phyloP scores from a whole-genome alignment of 2,888 invertebrate genomes.

The Entomobrya proxima region DNA sequence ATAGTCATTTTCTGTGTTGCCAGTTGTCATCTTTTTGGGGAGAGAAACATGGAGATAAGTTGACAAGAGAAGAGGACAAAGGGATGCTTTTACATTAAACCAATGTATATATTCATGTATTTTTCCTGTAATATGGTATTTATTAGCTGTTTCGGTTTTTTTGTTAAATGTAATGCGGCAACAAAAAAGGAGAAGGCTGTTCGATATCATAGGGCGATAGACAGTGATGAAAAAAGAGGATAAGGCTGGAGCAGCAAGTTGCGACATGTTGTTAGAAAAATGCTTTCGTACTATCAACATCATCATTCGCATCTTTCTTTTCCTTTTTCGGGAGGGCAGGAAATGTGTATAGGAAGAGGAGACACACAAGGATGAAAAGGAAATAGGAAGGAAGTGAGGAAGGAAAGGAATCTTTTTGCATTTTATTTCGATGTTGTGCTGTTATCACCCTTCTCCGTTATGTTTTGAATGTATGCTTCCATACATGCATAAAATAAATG shows the following conservation, averaged over 20 bases:
- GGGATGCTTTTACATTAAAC: background rate
- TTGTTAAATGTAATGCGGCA: background rate
- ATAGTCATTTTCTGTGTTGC: background rate
- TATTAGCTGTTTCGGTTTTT: constrained; percentile 28
- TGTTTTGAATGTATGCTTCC: background rate
- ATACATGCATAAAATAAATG: background rate
- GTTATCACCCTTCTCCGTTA: background rate
- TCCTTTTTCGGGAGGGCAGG: constrained; percentile 19
- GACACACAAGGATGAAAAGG: constrained; percentile 29
- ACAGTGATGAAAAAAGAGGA: background rate
- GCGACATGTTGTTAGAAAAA: background rate
- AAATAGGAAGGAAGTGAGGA: constrained; percentile 38
- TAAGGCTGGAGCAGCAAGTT: background rate
- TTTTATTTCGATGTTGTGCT: constrained; percentile 17
- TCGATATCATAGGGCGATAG: background rate
- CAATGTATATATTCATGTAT: background rate
- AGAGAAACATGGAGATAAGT: background rate
- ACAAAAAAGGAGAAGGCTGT: background rate
- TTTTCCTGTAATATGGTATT: background rate
- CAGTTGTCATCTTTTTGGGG: background rate
- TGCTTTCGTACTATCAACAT: constrained; percentile 4
- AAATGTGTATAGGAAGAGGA: constrained; percentile 26
- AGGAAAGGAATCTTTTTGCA: constrained; percentile 23
- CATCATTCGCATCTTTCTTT: background rate
- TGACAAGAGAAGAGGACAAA: background rate